Conservation (phyloP, 2,113 vertebrate genomes). For the Triplophysa dalaica region DNA sequence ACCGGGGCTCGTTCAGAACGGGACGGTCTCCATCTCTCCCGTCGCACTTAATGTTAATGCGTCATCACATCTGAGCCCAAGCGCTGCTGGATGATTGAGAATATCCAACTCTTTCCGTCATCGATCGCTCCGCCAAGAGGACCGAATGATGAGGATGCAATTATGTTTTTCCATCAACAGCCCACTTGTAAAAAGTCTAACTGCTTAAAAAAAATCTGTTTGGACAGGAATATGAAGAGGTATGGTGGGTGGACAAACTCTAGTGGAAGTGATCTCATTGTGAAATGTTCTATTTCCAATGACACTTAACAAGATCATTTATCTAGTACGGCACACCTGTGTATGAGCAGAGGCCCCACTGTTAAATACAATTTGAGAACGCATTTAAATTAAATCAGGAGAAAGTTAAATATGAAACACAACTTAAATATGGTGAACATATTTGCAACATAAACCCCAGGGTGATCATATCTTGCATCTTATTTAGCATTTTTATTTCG, state of each 20-base stretch:
- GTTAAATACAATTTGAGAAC: slow-evolving; percentile 12
- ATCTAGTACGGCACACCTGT: slow-evolving; percentile 6
- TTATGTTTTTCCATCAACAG: slow-evolving; percentile 33
- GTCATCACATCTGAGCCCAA: slow-evolving; percentile 28
- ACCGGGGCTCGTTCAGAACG: slow-evolving; percentile 28
- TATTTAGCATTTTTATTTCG: no score
- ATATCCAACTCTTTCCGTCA: slow-evolving; percentile 19
- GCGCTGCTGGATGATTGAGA: background rate
- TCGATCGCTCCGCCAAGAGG: slow-evolving; percentile 9
- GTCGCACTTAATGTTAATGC: slow-evolving; percentile 18
- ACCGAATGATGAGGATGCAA: slow-evolving; percentile 8
- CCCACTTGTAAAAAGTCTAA: slow-evolving; percentile 27
- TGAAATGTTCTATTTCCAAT: background rate
- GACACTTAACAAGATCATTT: slow-evolving; percentile 22
- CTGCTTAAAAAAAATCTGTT: background rate
- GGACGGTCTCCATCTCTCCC: slow-evolving; percentile 19
- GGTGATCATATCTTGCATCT: background rate
- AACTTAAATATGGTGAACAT: slow-evolving; percentile 4
- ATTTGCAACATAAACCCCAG: background rate
- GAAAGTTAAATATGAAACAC: slow-evolving; percentile 5
- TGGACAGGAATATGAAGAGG: slow-evolving; percentile 5
- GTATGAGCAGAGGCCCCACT: background rate
- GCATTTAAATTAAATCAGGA: slow-evolving; percentile 22
- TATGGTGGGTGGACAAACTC: slow-evolving; percentile 26
- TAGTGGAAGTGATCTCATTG: slow-evolving; percentile 18